Evolutionary conservation across 2,888 invertebrate genomes (phyloP), one percentile per base, ranked within the genome.

Genomic region (Nezara viridula): DNA sequence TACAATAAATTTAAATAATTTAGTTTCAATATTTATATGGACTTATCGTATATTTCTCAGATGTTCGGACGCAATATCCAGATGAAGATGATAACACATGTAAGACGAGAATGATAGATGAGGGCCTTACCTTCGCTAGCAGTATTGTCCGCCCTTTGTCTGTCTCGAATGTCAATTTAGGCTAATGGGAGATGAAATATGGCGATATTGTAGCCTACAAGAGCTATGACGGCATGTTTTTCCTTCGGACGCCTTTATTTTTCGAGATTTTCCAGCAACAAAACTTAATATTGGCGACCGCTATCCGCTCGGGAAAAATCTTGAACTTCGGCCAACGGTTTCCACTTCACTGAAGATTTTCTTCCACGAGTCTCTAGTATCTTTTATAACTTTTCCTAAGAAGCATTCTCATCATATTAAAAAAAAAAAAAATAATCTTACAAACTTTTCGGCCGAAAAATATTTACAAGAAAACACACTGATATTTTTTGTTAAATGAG

Each of bases 211-310:
- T 60, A 60, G 16, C 27, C 60, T 14, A 27, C 6, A 40, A 10
- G 77, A 21, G 37, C 24, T 40, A 37, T 3, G 7, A 21, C 1
- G 40, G 5, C 77, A 77, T 37, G 77, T 77, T 40, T 77, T 77
- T 77, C 40, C 77, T 40, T 6, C 24, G 7, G 16, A 21, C 21
- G 77, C 24, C 9, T 40, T 40, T 60, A 60, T 60, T 40, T 77
- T 2, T 9, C 9, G 40, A 24, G 77, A 40, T 77, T 77, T 77
- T 9, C 77, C 77, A 14, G 27, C 60, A 60, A 16, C 14, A 60
- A 60, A 60, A 60, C 60, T 60, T 60, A 60, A 60, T 60, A 60
- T 60, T 60, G 60, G 27, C 60, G 60, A 60, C 60, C 60, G 60
- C 60, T 32, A 32, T 4, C 32, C 60, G 14, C 60, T 16, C 27